Evolutionary conservation across 2,797 vertebrate genomes (phyloP), one percentile per base, ranked within the genome.

Genomic region (Smutsia gigantea): DNA sequence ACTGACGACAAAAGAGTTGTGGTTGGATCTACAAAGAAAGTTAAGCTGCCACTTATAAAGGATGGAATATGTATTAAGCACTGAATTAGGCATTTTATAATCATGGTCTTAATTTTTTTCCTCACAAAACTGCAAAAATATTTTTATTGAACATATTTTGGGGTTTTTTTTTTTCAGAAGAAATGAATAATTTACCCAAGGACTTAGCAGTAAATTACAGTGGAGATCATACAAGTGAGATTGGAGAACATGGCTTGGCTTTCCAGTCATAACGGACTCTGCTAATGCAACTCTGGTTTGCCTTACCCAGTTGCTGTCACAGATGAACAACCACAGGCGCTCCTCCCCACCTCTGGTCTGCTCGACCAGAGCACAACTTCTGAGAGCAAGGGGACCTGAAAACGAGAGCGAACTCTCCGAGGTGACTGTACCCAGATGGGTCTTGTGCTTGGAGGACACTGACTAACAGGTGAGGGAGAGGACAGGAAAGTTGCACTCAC

Each of bases 1-100:
- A 59, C 17, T 13, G 86, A 69, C 49, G 77, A 96, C 64, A 89
- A 86, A 69, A 90, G 19, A 84, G 31, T 89, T 55, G 68, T 18
- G 66, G 57, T 74, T 49, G 55, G 21, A 94, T 87, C 68, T 37
- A 74, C 57, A 91, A 90, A 97, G 75, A 94, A 59, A 64, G n/a
- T 61, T 91, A 29, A 66, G 9, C 25, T 75, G 25, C 27, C 42
- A 29, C 83, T 75, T 64, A 90, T 4, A 59, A 94, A 49, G 37
- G 15, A 55, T 7, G 10, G 3, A 14, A n/a, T 27, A 59, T 71
- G 17, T 59, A 3, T 37, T 46, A 77, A 49, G 37, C 21, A 77
- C 49, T 57, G 51, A 72, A 61, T 82, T 82, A 88, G 42, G 39
- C 6, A 68, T 96, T 87, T 83, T 66, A 23, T 34, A 93, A 61